Base-by-base conservation (phyloP, 2,113 vertebrate species). In the Sander lucioperca region DNA sequence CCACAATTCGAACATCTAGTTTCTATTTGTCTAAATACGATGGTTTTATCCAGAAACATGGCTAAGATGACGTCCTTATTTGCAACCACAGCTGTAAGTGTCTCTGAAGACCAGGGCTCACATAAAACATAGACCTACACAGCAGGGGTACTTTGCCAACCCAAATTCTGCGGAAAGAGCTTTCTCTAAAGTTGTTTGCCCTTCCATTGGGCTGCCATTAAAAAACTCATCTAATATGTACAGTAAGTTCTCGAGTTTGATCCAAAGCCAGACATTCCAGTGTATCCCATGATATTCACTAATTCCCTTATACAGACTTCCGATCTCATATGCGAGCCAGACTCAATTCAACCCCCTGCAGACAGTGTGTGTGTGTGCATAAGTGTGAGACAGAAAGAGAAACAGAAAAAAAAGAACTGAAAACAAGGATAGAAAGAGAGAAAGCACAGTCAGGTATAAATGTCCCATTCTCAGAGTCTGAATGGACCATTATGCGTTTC, bases 281-380 rank as follows among this genome's bases (percentile, higher is more conserved):
- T 0, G 33, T 53, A 50, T 90, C 85, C 86, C 89, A 82, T 68
- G 83, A 82, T 86, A 86, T 86, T 90, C 67, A 14, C 81, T 69
- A 75, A 82, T 83, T 84, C 82, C 58, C 67, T 72, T 54, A 57
- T 21, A 79, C 88, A 85, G 83, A 89, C 83, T 90, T 90, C 88
- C 77, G 62, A 89, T 79, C 45, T 59, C 79, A 77, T 79, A 57
- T 74, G 75, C 15, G 15, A 1, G 72, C 83, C 87, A 90, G 88
- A 83, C 86, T 86, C 66, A 79, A 68, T 69, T 30, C 51, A 56
- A 48, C 77, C 84, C 77, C 89, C 83, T 4, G 77, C 82, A 79
- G 83, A 87, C 70, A 7, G 64, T 59, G 67, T 67, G 81, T 64
- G 65, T 45, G 27, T 75, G n/a, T 12, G 50, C n/a, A 45, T 13